Conservation (phyloP, 1,140 invertebrate species). For the Ceratitis capitata region DNA sequence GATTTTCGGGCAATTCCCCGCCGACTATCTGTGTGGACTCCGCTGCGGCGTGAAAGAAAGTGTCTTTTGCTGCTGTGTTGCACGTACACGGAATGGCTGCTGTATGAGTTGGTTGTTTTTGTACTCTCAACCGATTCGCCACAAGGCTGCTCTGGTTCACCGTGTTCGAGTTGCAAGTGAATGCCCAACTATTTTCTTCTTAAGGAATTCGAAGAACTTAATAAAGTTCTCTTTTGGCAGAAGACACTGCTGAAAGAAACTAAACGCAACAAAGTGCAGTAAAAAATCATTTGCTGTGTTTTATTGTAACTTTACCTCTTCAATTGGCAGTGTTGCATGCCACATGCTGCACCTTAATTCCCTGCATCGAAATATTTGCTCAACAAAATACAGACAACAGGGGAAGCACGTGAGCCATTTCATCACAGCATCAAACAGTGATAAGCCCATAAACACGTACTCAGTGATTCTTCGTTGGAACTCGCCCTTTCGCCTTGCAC, state of each 20-base stretch:
- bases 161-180: too few species aligned
- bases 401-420: slow-evolving; percentile 6
- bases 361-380: background rate
- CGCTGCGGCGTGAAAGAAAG: background rate
- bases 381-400: background rate
- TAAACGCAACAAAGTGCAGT: background rate
- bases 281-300: background rate
- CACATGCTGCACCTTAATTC: background rate
- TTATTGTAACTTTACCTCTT: background rate
- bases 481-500: background rate
- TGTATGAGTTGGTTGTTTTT: background rate
- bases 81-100: background rate
- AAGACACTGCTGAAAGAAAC: background rate
- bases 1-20: background rate
- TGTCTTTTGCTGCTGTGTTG: background rate
- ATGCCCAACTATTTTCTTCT: background rate
- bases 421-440: background rate
- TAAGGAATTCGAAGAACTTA: background rate
- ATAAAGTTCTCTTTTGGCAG: background rate
- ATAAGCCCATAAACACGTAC: slow-evolving; percentile 31
- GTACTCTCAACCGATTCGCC: background rate
- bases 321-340: background rate
- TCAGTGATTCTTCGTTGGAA: background rate
- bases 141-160: too few species aligned
- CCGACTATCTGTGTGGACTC: too few species aligned